These are phyloP conservation scores for Leuctra nigra DNA, from an alignment of 2,888 invertebrate species.

Conservation along the genomic window DNA sequence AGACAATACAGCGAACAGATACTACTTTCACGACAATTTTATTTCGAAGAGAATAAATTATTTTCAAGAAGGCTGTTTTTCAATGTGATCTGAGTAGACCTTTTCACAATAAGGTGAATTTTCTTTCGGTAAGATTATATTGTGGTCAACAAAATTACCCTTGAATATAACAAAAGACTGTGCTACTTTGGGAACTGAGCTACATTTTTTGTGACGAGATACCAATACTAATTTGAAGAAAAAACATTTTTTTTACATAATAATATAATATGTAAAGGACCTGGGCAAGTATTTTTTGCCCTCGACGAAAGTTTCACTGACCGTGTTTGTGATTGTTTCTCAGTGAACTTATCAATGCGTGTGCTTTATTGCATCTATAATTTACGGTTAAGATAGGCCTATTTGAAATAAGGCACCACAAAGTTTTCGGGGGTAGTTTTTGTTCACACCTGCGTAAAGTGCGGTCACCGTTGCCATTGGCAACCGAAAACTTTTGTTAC, in stretches of 20 bases:
- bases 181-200: constrained; percentile 1
- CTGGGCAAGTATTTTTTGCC: not conserved
- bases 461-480: constrained; percentile 10
- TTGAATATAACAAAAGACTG: constrained; percentile 7
- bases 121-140: not conserved
- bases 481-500: not conserved
- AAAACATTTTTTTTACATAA: constrained; percentile 1
- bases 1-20: too few relatives aligned
- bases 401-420: constrained; percentile 2
- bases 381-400: too few relatives aligned
- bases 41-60: too few relatives aligned
- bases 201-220: too few relatives aligned
- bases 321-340: not conserved
- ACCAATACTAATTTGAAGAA: too few relatives aligned
- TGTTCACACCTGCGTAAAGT: constrained; percentile 1
- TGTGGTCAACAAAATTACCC: not conserved
- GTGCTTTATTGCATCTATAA: constrained; percentile 15
- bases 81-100: too few relatives aligned
- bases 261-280: constrained; percentile 7
- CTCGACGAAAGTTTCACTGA: constrained; percentile 14
- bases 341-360: too few relatives aligned
- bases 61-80: too few relatives aligned
- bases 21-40: too few relatives aligned
- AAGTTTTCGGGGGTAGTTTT: constrained; percentile 1
- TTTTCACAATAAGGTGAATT: too few relatives aligned